Evolutionary conservation across 1,140 invertebrate species (phyloP), one percentile per base, ranked within the genome.

Genomic region (Mercenaria mercenaria): DNA sequence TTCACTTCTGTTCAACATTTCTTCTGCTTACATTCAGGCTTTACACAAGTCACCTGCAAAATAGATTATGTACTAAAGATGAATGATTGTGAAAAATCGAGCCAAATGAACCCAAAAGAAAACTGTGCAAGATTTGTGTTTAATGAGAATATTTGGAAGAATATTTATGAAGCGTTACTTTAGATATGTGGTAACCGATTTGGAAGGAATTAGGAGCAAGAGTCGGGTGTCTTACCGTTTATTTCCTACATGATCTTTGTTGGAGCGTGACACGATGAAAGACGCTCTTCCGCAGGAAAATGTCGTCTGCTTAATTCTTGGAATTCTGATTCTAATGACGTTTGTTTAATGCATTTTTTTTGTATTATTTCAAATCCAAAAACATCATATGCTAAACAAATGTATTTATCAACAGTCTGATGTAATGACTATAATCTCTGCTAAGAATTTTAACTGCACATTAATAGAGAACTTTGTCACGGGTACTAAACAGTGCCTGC

Each of bases 181-280:
- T 76, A 87, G 85, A 77, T 87, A 87, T 87, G 85, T 79, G 72
- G 85, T 76, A 79, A 87, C 85, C 85, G 85, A 56, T 87, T 87
- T 79, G 50, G 85, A 79, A 64, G 52, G 52, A 37, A 87, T 87
- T 79, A 87, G 50, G 50, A 77, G 15, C 72, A 34, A 29, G 69
- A 79, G 43, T 87, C 85, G 74, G 34, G 52, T 87, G 74, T 87
- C 74, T 61, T 37, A 32, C 72, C 47, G 69, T 61, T 87, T 59
- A 87, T 56, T 64, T 64, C 52, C 64, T 26, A 87, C 85, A 64
- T 52, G 74, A 87, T 87, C 47, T 87, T 18, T 13, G 76, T 10
- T 64, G 74, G 52, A 11, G 85, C 85, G 85, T 77, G 34, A 87
- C 85, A 52, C 43, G 85, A 87, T 87, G 69, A 76, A 76, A 87